Percentiles rank a stretch among this genome's conserved stretches.
These are phyloP conservation scores for Nymphicus hollandicus DNA, from an alignment of 2,113 vertebrate species.

Conservation along the genomic window DNA sequence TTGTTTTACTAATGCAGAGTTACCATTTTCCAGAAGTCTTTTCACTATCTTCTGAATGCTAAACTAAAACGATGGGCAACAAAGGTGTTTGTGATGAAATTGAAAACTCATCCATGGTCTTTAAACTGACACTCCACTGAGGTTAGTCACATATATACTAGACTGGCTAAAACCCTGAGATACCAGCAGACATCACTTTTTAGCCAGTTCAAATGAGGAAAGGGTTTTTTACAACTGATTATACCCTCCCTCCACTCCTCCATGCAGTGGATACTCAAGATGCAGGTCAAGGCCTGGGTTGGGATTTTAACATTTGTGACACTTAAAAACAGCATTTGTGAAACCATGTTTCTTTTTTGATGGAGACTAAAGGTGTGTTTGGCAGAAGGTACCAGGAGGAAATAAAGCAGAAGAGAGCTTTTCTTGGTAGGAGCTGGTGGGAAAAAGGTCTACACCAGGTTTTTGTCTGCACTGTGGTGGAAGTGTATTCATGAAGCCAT, in stretches of 20 bases:
- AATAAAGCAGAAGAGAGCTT: neutral
- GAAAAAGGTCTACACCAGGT: neutral
- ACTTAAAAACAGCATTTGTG: neutral
- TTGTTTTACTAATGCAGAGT: neutral
- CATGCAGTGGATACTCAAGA: fast-evolving
- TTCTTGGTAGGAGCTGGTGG: neutral
- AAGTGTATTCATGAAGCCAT: neutral
- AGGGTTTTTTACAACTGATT: neutral
- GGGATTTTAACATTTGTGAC: neutral
- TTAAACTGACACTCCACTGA: neutral
- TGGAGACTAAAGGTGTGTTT: neutral
- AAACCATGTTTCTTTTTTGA: neutral
- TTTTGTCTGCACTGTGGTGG: neutral
- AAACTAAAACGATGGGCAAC: neutral
- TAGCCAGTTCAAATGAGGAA: neutral
- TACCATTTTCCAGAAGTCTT: neutral
- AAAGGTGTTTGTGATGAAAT: neutral
- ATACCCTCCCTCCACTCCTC: neutral
- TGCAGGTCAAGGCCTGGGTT: neutral
- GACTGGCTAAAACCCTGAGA: neutral
- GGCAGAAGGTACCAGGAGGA: neutral
- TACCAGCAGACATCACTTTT: neutral
- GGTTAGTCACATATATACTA: neutral
- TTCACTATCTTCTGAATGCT: neutral
- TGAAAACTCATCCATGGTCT: neutral